Evolutionary conservation across 2,113 vertebrate species (phyloP).

Genomic region (Calyptomena viridis): DNA sequence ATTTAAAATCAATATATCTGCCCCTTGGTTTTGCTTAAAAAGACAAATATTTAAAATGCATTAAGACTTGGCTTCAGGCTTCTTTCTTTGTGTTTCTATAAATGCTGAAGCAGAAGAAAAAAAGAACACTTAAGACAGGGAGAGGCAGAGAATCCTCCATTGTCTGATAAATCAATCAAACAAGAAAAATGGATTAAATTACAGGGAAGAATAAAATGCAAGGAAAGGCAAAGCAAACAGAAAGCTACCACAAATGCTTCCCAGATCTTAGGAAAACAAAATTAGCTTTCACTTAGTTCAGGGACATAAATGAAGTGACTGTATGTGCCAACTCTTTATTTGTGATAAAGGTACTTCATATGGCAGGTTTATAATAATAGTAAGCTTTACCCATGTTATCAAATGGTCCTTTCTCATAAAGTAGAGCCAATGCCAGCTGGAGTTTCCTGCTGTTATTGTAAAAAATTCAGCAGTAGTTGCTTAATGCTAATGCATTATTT

Average conservation of each 20-base stretch:
- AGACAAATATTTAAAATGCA: slow-evolving; percentile 57
- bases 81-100: slow-evolving; percentile 45
- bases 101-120: not conserved
- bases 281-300: slow-evolving; percentile 40
- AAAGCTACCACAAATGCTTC: slow-evolving; percentile 6
- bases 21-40: slow-evolving; percentile 41
- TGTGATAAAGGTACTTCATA: slow-evolving; percentile 11
- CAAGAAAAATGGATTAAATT: slow-evolving; percentile 46
- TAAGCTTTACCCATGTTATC: not conserved
- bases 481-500: not conserved
- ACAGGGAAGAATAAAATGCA: slow-evolving; percentile 36
- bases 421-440: not conserved
- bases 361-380: not conserved
- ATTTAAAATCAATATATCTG: slow-evolving; percentile 30
- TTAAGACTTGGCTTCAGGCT: slow-evolving; percentile 39
- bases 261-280: slow-evolving; percentile 49
- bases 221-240: slow-evolving; percentile 47
- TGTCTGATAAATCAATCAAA: slow-evolving; percentile 45
- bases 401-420: not conserved
- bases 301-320: not conserved
- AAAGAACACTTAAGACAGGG: slow-evolving; percentile 6
- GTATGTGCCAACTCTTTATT: not conserved
- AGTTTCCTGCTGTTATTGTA: not conserved
- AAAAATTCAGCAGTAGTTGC: not conserved
- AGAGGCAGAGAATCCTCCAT: slow-evolving; percentile 30